Evolutionary conservation across 1,140 invertebrate species (phyloP), one percentile per base, ranked within the genome.

Genomic region (Heliconius nattereri): DNA sequence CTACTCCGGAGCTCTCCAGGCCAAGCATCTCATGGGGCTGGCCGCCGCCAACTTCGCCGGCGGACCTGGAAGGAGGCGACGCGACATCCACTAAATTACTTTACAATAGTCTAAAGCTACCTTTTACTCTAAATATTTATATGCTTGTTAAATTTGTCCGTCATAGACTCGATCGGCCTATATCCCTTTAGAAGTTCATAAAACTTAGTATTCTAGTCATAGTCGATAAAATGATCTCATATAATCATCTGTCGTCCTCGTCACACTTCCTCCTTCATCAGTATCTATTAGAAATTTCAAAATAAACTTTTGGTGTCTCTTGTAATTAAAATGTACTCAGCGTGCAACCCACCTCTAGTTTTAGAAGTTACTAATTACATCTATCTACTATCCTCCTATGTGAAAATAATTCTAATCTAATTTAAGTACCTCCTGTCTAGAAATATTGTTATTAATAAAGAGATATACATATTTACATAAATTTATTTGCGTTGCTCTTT

Each of bases 21-120:
- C 97, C 85, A 98, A 98, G 92, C 98, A 98, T 91, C 95, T 98
- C 84, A 98, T 98, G 97, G 98, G 97, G 2, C 90, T 98, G 66
- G 97, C 97, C 70, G 97, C 97, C 2, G 97, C 98, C 82, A 98
- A 97, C 92, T 98, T 96, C 92, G 97, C 98, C n/a, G 97, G 96
- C 9, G 98, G 98, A 11, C 98, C 98, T 7, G 97, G 97, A 78
- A 96, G 97, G 92, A 97, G 97, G 96, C 96, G 97, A 86, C 96
- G 97, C 73, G 96, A 96, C 71, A 94, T 86, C 57, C 85, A 91
- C 82, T 93, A 92, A 89, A 82, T 8, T 57, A 80, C 49, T 74
- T 52, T 70, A 78, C 66, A 54, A 60, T 78, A 81, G 71, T 78
- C 76, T 75, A 74, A 73, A 78, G 54, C 66, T 52, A 76, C 75